Evolutionary conservation across 2,113 vertebrate genomes (phyloP), one percentile per base, ranked within the genome.

Genomic region (Eudyptes chrysolophus): DNA sequence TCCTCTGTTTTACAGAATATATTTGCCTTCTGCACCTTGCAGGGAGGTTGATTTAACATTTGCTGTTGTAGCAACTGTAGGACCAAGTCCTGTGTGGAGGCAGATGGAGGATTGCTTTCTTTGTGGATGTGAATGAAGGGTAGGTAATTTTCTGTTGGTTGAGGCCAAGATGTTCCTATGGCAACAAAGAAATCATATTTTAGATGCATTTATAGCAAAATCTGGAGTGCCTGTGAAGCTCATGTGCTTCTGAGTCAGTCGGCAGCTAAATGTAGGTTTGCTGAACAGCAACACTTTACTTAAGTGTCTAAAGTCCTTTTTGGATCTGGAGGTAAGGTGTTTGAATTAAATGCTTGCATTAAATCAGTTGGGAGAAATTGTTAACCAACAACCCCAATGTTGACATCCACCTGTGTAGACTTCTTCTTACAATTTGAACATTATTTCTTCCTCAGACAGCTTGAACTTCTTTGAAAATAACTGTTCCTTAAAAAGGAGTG

Each of bases 181-280:
- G 10, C 49, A 76, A 58, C 3, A 20, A 0, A 15, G 61, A 72
- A 89, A 64, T 36, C 2, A 4, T 11, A n/a, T 40, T 92, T 58
- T 49, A 89, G 18, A 51, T 60, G 11, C 15, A 25, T 77, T 82
- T 85, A 42, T 16, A 44, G 36, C 14, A 70, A 70, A 61, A 46
- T 46, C 15, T n/a, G 16, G 29, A 82, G 21, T 25, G 18, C 19
- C 13, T 74, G 18, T 38, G 62, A 62, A 71, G 16, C 11, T 77
- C 32, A 9, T 0, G 0, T 40, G 6, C 52, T 32, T 77, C n/a
- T 1, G 7, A 19, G 20, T 64, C 60, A 25, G 30, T 10, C 5
- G 2, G 10, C 19, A 90, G 27, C 16, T 92, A n/a, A 92, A 80
- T 11, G 4, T 27, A 36, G 27, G 25, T 46, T 77, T 94, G 77